Conservation (phyloP, 2,888 invertebrate genomes). For the Ennomos fuscantarius region DNA sequence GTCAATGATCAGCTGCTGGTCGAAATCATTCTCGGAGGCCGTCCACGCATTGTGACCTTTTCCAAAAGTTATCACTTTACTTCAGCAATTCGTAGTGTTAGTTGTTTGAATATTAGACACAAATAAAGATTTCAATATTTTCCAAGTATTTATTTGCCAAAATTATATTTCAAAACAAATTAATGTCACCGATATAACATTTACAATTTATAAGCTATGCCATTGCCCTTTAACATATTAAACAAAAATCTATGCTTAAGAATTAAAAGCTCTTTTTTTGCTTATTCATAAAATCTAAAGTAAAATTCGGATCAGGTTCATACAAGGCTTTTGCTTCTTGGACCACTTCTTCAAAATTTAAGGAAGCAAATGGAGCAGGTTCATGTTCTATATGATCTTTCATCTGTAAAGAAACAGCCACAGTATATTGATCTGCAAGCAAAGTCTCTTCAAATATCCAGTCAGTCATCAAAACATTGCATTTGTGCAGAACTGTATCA, state of each 20-base stretch:
- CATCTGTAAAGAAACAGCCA: slow-evolving; percentile 88
- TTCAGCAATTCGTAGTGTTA: slow-evolving; percentile 43
- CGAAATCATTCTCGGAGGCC: slow-evolving; percentile 95
- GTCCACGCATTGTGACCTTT: slow-evolving; percentile 97
- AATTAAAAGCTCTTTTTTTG: slow-evolving; percentile 56
- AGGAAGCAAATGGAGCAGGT: slow-evolving; percentile 73
- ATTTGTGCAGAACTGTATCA: slow-evolving; percentile 88
- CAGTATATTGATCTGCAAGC: slow-evolving; percentile 90
- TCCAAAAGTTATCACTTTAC: slow-evolving; percentile 44
- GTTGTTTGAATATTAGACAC: slow-evolving; percentile 35
- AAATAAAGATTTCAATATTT: slow-evolving; percentile 23
- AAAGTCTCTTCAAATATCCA: slow-evolving; percentile 95
- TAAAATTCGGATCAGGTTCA: slow-evolving; percentile 83
- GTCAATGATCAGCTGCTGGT: slow-evolving; percentile 96
- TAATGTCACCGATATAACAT: background rate
- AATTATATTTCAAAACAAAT: slow-evolving; percentile 11
- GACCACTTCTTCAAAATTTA: slow-evolving; percentile 87
- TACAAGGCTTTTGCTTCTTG: slow-evolving; percentile 71
- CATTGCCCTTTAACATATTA: slow-evolving; percentile 11
- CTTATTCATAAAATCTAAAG: slow-evolving; percentile 85
- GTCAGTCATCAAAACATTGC: slow-evolving; percentile 80
- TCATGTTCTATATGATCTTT: slow-evolving; percentile 49
- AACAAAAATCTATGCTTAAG: slow-evolving; percentile 11
- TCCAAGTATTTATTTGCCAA: slow-evolving; percentile 20
- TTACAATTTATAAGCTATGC: slow-evolving; percentile 1